A percentile compares a stretch with the other conserved stretches of the same genome.
Conservation (phyloP, 2,888 invertebrate species). For the Apodemia zela region DNA sequence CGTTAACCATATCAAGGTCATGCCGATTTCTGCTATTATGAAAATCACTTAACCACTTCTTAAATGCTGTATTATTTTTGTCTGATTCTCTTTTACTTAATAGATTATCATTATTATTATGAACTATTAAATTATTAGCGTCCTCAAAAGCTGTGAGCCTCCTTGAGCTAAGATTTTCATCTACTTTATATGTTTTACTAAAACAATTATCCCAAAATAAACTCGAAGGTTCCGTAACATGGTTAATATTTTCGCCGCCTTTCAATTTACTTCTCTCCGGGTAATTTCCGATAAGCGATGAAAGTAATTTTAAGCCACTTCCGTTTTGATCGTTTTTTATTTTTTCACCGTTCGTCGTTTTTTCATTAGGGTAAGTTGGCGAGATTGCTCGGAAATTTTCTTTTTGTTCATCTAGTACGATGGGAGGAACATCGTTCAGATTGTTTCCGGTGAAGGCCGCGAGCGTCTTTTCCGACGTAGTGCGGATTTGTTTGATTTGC, state of each 20-base stretch:
- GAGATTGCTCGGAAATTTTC: conserved; percentile 67
- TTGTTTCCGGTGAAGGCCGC: conserved; percentile 66
- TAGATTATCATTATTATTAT: conserved; percentile 40
- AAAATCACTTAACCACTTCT: conserved; percentile 53
- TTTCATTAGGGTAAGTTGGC: conserved; percentile 50
- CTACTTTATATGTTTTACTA: conserved; percentile 50
- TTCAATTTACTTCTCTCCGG: conserved; percentile 27
- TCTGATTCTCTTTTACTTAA: conserved; percentile 59
- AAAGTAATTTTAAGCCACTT: conserved; percentile 47
- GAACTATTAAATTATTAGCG: conserved; percentile 40
- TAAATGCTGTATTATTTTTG: conserved; percentile 44
- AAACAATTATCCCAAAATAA: conserved; percentile 65
- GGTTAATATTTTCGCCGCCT: conserved; percentile 27
- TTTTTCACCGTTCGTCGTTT: conserved; percentile 45
- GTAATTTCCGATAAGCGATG: conserved; percentile 37
- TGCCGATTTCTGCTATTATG: conserved; percentile 47
- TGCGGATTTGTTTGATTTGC: conserved; percentile 58
- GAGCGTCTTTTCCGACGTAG: conserved; percentile 60
- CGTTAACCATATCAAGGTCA: background rate
- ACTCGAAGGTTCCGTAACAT: conserved; percentile 38
- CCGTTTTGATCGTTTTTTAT: conserved; percentile 40
- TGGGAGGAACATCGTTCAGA: conserved; percentile 54
- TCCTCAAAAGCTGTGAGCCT: conserved; percentile 45
- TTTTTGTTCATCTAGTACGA: conserved; percentile 41
- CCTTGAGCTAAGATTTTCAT: conserved; percentile 37